Conservation (phyloP, 2,888 invertebrate genomes). For the Latrodectus hesperus region DNA sequence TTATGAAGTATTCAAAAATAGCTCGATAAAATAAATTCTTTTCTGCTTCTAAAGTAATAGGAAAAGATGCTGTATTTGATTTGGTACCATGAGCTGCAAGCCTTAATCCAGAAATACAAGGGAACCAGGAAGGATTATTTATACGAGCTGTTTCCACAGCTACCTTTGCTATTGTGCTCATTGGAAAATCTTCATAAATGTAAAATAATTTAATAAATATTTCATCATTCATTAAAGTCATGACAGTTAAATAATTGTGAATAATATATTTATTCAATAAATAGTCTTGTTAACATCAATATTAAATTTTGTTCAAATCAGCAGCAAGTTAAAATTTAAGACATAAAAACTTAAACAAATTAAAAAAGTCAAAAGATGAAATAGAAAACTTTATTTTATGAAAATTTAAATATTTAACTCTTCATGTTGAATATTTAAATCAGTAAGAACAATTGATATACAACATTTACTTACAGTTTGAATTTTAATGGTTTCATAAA, state of each 20-base stretch:
- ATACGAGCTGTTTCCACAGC: neutral
- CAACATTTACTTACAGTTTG: too few relatives aligned
- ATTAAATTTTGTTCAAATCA: neutral
- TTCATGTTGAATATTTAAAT: too few relatives aligned
- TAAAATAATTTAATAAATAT: too few relatives aligned
- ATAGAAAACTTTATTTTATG: neutral
- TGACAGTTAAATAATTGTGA: neutral
- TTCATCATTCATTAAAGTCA: too few relatives aligned
- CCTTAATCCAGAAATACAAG: conserved; percentile 45
- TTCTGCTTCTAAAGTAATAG: neutral
- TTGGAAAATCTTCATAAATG: conserved; percentile 45
- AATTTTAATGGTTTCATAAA: too few relatives aligned
- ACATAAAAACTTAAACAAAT: neutral
- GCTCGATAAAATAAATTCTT: conserved; percentile 46
- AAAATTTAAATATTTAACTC: too few relatives aligned
- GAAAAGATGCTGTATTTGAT: neutral
- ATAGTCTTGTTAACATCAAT: neutral
- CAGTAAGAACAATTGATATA: too few relatives aligned
- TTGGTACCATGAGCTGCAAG: conserved; percentile 49
- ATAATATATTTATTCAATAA: neutral
- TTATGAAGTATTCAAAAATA: conserved; percentile 29
- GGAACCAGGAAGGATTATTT: conserved; percentile 25
- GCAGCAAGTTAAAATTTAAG: neutral
- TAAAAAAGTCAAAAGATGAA: neutral
- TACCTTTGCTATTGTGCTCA: conserved; percentile 30